A percentile compares a stretch with the other conserved stretches of the same genome.
Conservation (phyloP, 2,113 vertebrate genomes). For the Thinocorus orbignyianus region DNA sequence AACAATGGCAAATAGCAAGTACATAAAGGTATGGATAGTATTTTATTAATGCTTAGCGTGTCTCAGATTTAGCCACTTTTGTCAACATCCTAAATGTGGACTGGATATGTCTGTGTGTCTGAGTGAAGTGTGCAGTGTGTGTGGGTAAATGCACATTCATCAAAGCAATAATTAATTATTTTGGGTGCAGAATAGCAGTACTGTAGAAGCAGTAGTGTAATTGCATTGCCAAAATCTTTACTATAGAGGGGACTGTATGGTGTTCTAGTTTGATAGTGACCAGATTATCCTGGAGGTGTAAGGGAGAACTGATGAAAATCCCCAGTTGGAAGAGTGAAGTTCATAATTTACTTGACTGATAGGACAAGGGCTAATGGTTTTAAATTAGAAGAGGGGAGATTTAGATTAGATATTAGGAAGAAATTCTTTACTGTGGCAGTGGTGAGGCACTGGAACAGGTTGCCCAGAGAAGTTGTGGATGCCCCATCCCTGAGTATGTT, state of each 20-base stretch:
- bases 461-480: too few species aligned
- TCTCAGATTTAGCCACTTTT: neutral
- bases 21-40: neutral
- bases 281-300: neutral
- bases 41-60: conserved; percentile 9
- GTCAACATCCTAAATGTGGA: neutral
- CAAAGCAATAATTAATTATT: neutral
- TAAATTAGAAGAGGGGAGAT: too few species aligned
- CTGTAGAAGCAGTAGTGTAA: neutral
- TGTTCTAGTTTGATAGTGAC: neutral
- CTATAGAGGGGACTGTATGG: neutral
- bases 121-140: neutral
- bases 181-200: neutral
- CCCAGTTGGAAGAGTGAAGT: neutral
- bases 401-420: too few species aligned
- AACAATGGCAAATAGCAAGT: conserved; percentile 37
- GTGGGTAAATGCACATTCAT: neutral
- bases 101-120: neutral
- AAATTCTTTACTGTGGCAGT: too few species aligned
- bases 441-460: too few species aligned
- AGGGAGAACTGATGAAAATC: neutral
- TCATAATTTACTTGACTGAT: neutral
- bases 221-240: neutral
- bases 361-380: too few species aligned
- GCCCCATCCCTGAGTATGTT: too few species aligned